Evolutionary conservation across 1,140 invertebrate genomes (phyloP), one percentile per base, ranked within the genome.

Genomic region (Bombus balteatus): DNA sequence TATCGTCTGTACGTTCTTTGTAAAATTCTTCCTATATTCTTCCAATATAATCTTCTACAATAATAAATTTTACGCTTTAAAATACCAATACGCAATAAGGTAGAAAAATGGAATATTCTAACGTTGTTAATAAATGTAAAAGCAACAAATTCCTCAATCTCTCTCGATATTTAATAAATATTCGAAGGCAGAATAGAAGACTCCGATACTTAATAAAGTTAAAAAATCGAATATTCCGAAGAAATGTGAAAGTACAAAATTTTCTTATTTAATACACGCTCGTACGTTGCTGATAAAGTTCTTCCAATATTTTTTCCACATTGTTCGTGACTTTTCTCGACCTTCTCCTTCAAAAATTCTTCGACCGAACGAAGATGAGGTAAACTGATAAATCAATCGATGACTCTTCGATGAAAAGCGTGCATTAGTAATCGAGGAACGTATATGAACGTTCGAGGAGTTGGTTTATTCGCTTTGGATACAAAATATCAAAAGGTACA

Each of bases 401-500:
- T 41, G 41, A 73, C 12, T 28, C 2, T 41, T 32, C 32, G 13
- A 8, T 6, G 9, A 3, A 57, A 41, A 68, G 62, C 18, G 9
- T 41, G 81, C 32, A 37, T 73, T 28, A n/a, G 34, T 22, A 43
- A 41, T 34, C 3, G 65, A 41, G 37, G 1, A 8, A 4, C 2
- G 15, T 28, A 28, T 25, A 43, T 25, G 39, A 34, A 80, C 22
- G n/a, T 43, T 9, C 4, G n/a, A 10, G 6, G 18, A 32, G 47
- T n/a, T 62, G 66, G n/a, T 53, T 34, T 65, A 47, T 68, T 81
- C 72, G 71, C 22, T 82, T 43, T n/a, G 71, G 80, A 75, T 68
- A 86, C 43, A 70, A 81, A 86, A 66, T 86, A 73, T 86, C 47
- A 68, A 81, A 82, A 81, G 84, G 79, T 74, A 70, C 59, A 72